Evolutionary conservation across 2,113 vertebrate species (phyloP), one percentile per base, ranked within the genome.

Genomic region (Notarius quadriscutis): DNA sequence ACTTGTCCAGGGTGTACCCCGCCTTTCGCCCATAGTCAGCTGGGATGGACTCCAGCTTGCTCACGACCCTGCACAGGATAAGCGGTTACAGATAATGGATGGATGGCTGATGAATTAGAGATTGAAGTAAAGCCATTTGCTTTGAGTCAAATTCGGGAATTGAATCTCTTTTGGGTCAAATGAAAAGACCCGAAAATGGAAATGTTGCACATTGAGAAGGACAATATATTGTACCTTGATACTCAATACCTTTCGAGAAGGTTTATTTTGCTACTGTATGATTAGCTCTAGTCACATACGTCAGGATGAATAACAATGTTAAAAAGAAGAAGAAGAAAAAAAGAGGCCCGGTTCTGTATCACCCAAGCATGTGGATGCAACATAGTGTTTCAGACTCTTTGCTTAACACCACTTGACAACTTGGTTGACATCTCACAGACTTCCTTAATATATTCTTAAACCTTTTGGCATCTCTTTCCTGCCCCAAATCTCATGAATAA

Each of bases 361-460:
- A 89, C 78, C 89, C 90, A 89, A 65, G 88, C 87, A 91, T 91
- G 93, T 92, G 92, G 91, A 92, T 91, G 90, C 90, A 93, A 92
- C 91, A 88, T 89, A 94, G 86, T 91, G 89, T 91, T 93, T 93
- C 91, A 87, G 88, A 91, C 93, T 92, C 93, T 94, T 95, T 95
- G 92, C 95, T 96, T 94, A 96, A 95, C 89, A 88, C 91, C 92
- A 94, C 94, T 94, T 95, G 95, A 96, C 95, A 96, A 96, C 94
- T 95, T 92, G 91, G 92, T 93, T 95, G 95, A 96, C 93, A 94
- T 95, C 95, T 94, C 92, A 93, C 95, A 96, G 95, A 95, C 92
- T 95, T 95, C 95, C 92, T 95, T 96, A 96, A 97, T 96, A 96
- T 96, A 97, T 97, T 96, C 96, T 94, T 95, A 96, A 96, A 97